Evolutionary conservation across 2,797 vertebrate species (phyloP).

Genomic region (Helicolenus hilgendorfi): DNA sequence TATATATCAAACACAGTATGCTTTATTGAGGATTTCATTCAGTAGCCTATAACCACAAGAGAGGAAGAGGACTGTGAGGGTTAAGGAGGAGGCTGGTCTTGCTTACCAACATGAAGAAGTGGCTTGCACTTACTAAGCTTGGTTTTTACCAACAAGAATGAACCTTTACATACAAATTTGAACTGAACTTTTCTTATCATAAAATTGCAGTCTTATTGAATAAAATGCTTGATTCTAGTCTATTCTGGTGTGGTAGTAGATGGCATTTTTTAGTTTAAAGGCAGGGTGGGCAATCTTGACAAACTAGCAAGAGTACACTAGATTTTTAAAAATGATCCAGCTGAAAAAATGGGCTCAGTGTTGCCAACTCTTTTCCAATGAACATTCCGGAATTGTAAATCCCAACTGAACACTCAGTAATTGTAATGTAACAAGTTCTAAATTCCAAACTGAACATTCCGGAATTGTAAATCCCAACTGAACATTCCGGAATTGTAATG

Average conservation of each 20-base stretch:
- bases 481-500: too few species aligned
- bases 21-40: neutral
- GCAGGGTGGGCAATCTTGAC: too few species aligned
- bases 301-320: too few species aligned
- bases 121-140: neutral
- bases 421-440: too few species aligned
- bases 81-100: neutral
- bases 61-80: neutral
- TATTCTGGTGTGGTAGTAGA: neutral
- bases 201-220: neutral
- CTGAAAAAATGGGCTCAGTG: too few species aligned
- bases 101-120: neutral
- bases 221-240: neutral
- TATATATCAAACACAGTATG: neutral
- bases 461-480: too few species aligned
- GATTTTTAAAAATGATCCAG: too few species aligned
- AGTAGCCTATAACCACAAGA: constrained; percentile 1
- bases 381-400: too few species aligned
- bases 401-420: too few species aligned
- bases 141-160: neutral
- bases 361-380: too few species aligned
- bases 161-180: neutral
- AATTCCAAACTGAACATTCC: too few species aligned
- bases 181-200: neutral
- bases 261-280: neutral